Evolutionary conservation across 1,140 invertebrate genomes (phyloP).

Genomic region (Heliconius hermathena): DNA sequence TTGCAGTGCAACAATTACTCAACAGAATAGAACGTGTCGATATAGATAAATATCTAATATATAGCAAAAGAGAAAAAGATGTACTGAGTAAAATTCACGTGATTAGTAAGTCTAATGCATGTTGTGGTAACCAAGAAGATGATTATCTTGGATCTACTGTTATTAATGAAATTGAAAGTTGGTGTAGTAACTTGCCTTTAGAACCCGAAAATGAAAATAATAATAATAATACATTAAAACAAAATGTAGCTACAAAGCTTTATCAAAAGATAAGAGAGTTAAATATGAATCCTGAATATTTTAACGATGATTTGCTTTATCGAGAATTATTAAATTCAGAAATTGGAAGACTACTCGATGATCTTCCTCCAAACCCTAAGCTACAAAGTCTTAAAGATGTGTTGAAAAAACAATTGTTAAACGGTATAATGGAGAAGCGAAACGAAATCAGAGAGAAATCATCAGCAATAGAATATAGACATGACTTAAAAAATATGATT

Average conservation of each 20-base stretch:
- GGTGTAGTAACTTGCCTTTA: slow-evolving; percentile 48
- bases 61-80: slow-evolving; percentile 14
- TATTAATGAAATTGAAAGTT: slow-evolving; percentile 51
- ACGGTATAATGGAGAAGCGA: slow-evolving; percentile 44
- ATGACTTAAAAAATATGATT: slow-evolving; percentile 51
- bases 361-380: slow-evolving; percentile 37
- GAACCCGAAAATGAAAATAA: slow-evolving; percentile 33
- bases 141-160: slow-evolving; percentile 40
- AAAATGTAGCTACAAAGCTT: slow-evolving; percentile 47
- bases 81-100: slow-evolving; percentile 15
- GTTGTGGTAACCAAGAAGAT: slow-evolving; percentile 26
- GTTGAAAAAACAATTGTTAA: slow-evolving; percentile 36
- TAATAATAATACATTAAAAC: slow-evolving; percentile 39
- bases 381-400: slow-evolving; percentile 23
- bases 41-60: slow-evolving; percentile 16
- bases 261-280: slow-evolving; percentile 53
- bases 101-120: slow-evolving; percentile 21
- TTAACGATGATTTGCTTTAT: slow-evolving; percentile 49
- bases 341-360: slow-evolving; percentile 45
- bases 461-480: slow-evolving; percentile 48
- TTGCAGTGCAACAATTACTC: slow-evolving; percentile 48
- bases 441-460: slow-evolving; percentile 38
- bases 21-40: slow-evolving; percentile 45
- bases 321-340: slow-evolving; percentile 45
- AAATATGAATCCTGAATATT: slow-evolving; percentile 47